Conservation (phyloP, 2,113 vertebrate genomes). For the Heteronetta atricapilla region DNA sequence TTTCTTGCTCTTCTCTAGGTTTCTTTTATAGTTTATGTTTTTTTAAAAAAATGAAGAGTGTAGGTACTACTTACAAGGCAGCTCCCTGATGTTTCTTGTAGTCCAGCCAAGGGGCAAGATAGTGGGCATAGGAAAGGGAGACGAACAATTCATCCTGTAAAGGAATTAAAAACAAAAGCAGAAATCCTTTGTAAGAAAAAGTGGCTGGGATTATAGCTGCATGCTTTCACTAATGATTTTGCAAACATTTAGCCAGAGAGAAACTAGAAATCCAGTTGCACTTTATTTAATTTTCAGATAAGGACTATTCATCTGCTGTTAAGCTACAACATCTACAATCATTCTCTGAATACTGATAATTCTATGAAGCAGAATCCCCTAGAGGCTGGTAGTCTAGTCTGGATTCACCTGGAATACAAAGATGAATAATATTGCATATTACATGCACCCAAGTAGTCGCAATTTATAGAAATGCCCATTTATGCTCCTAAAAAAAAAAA, state of each 20-base stretch:
- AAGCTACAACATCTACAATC: slow-evolving; percentile 74
- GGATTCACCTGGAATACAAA: slow-evolving; percentile 74
- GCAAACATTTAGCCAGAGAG: slow-evolving; percentile 63
- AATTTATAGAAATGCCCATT: slow-evolving; percentile 68
- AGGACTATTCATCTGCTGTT: slow-evolving; percentile 75
- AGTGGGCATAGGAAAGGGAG: background rate
- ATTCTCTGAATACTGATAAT: slow-evolving; percentile 76
- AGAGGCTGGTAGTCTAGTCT: slow-evolving; percentile 69
- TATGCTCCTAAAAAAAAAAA: slow-evolving; percentile 34
- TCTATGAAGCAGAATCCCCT: slow-evolving; percentile 72
- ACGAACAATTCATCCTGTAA: slow-evolving; percentile 28
- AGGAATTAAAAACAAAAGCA: slow-evolving; percentile 43
- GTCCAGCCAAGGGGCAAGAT: background rate
- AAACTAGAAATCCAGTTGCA: slow-evolving; percentile 67
- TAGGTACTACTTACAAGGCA: slow-evolving; percentile 9
- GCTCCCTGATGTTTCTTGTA: slow-evolving; percentile 36
- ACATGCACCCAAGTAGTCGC: slow-evolving; percentile 58
- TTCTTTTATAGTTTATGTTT: slow-evolving; percentile 14
- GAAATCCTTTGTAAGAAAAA: slow-evolving; percentile 40
- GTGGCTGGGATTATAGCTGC: slow-evolving; percentile 33
- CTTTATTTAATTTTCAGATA: slow-evolving; percentile 77
- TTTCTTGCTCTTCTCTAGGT: background rate
- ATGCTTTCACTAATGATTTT: slow-evolving; percentile 57
- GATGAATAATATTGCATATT: slow-evolving; percentile 72
- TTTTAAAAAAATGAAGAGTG: too few relatives aligned